These are phyloP conservation scores for Acrocephalus scirpaceus DNA, from an alignment of 2,797 vertebrate species.

Conservation along the genomic window DNA sequence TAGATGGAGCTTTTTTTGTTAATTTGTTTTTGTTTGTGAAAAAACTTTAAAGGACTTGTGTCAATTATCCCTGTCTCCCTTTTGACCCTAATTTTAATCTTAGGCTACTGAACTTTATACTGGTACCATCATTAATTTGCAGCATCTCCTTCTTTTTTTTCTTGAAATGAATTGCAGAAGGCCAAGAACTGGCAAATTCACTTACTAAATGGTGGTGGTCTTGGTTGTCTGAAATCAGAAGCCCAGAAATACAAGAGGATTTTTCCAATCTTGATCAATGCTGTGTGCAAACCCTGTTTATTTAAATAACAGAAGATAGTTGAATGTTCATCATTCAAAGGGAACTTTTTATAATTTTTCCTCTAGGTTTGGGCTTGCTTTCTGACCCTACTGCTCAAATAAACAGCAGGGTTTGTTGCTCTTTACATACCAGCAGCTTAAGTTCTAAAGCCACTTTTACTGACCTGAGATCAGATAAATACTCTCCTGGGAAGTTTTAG, in stretches of 20 bases:
- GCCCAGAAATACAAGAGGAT: conserved; percentile 20
- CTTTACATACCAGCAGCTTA: conserved; percentile 56
- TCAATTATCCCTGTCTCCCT: not conserved
- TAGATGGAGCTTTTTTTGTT: not conserved
- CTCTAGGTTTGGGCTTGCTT: not conserved
- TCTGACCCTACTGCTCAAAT: conserved; percentile 46
- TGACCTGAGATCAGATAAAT: conserved; percentile 57
- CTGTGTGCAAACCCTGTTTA: not conserved
- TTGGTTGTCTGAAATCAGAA: conserved; percentile 25
- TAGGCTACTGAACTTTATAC: not conserved
- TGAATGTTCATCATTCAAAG: conserved; percentile 33
- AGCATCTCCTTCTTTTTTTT: not conserved
- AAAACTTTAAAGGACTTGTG: not conserved
- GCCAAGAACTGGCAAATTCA: not conserved
- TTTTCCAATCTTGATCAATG: not conserved
- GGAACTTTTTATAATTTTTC: conserved; percentile 13
- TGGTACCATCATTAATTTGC: not conserved
- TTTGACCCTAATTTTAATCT: not conserved
- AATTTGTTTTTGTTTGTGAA: not conserved
- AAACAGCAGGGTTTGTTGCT: conserved; percentile 48
- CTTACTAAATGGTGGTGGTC: not conserved
- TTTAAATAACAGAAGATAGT: conserved; percentile 40
- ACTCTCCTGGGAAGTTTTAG: conserved; percentile 40
- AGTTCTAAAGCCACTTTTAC: conserved; percentile 34
- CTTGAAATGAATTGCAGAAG: not conserved